These are phyloP conservation scores for Meriones unguiculatus DNA, from an alignment of 2,113 vertebrate genomes.

Conservation along the genomic window DNA sequence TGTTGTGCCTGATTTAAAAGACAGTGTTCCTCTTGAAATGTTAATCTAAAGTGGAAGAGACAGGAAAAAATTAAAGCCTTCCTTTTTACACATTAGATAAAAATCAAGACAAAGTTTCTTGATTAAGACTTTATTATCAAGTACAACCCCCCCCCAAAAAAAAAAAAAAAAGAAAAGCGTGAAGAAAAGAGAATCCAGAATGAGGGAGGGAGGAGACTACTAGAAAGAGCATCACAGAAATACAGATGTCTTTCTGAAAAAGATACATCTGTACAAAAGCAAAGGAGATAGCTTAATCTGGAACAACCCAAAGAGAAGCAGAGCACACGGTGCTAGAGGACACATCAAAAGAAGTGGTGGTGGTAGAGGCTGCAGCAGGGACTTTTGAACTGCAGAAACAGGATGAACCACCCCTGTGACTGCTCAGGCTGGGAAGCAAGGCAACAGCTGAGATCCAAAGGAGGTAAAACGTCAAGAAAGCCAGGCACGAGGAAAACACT, in stretches of 20 bases:
- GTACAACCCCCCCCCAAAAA: neutral
- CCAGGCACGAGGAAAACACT: neutral
- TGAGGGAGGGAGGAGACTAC: neutral
- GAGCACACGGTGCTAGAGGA: neutral
- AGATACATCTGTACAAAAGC: neutral
- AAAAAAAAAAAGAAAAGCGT: neutral
- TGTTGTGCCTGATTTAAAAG: neutral
- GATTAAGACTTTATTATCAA: neutral
- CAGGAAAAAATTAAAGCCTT: constrained; percentile 11
- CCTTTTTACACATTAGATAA: neutral
- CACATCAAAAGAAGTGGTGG: neutral
- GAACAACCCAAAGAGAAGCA: neutral
- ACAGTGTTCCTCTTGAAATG: neutral
- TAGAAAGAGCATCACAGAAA: neutral
- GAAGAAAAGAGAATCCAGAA: neutral
- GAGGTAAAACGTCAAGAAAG: neutral
- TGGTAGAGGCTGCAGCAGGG: no score
- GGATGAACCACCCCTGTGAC: neutral
- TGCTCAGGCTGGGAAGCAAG: neutral
- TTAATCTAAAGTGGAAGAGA: constrained; percentile 20
- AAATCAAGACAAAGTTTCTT: neutral
- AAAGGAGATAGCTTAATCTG: neutral
- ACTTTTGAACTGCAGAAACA: neutral
- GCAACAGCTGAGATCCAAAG: neutral
- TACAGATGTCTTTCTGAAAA: neutral